A percentile compares a stretch with the other conserved stretches of the same genome.
Conservation (phyloP, 1,140 invertebrate species). For the Drosophila bifasciata region DNA sequence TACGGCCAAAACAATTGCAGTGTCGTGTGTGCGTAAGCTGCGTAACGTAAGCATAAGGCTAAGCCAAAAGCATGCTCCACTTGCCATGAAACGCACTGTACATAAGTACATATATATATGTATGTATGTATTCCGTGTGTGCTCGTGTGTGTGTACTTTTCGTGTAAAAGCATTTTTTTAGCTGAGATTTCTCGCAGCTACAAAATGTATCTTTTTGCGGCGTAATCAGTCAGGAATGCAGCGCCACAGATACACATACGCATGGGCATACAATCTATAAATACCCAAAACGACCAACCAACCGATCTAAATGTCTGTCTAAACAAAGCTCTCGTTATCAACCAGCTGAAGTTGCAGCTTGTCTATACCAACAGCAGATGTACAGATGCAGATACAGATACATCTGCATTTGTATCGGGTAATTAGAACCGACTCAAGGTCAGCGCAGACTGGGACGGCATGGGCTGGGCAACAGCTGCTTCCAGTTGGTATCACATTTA, state of each 20-base stretch:
- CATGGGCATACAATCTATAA: too few species aligned
- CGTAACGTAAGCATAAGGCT: conserved; percentile 5
- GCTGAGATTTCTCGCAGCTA: conserved; percentile 33
- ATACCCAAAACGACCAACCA: conserved; percentile 11
- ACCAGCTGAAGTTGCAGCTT: conserved; percentile 42
- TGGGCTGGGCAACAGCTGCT: conserved; percentile 27
- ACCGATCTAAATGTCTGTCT: conserved; percentile 23
- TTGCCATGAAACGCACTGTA: conserved; percentile 45
- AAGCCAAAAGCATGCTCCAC: not conserved
- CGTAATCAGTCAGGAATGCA: conserved; percentile 49
- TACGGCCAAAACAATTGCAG: conserved; percentile 52
- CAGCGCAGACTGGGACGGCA: not conserved
- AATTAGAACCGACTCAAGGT: conserved; percentile 44
- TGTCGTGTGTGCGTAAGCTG: conserved; percentile 37
- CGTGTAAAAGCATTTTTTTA: conserved; percentile 50
- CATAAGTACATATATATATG: not conserved
- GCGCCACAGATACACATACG: conserved; percentile 28
- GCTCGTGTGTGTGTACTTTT: conserved; percentile 41
- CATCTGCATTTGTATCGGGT: conserved; percentile 21
- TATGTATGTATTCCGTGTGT: not conserved
- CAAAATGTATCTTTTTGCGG: conserved; percentile 35
- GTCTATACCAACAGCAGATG: conserved; percentile 10
- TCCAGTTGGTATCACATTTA: conserved; percentile 29
- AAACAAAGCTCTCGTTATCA: conserved; percentile 30
- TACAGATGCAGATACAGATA: not conserved